These are phyloP conservation scores for Drosophila maculinotata DNA, from an alignment of 2,888 invertebrate genomes.

Conservation along the genomic window DNA sequence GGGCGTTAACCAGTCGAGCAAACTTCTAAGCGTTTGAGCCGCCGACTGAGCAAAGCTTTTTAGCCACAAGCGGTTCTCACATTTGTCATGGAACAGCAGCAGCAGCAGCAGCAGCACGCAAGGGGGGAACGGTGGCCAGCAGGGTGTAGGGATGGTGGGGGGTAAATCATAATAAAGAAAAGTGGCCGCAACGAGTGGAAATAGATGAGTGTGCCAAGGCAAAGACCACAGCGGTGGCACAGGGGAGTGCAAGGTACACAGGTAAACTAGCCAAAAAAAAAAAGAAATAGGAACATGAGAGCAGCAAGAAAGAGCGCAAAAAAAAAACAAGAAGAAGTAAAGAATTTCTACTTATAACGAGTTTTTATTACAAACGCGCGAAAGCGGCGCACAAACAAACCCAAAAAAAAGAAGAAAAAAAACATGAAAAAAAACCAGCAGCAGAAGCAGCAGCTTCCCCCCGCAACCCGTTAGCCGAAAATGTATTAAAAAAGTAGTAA, in stretches of 20 bases:
- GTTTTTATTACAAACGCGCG: constrained; percentile 81
- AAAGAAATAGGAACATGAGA: constrained; percentile 22
- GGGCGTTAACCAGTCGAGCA: constrained; percentile 50
- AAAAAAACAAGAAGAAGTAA: constrained; percentile 45
- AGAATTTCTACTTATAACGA: constrained; percentile 82
- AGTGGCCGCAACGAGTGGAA: constrained; percentile 81
- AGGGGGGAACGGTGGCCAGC: too few species aligned
- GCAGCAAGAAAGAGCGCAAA: constrained; percentile 22
- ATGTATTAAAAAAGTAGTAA: constrained; percentile 76
- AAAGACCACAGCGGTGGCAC: background rate
- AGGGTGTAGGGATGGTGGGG: background rate
- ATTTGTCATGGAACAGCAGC: constrained; percentile 69
- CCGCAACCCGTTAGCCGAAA: constrained; percentile 55
- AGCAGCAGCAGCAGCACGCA: background rate
- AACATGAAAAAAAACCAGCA: background rate
- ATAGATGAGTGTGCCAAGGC: constrained; percentile 68
- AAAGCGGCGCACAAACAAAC: constrained; percentile 68
- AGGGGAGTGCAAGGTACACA: too few species aligned
- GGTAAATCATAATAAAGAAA: constrained; percentile 74
- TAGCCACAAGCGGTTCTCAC: constrained; percentile 77
- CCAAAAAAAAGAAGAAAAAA: constrained; percentile 35
- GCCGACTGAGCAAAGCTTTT: constrained; percentile 44
- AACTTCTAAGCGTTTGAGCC: constrained; percentile 73
- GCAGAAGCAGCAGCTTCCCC: background rate
- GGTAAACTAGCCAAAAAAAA: constrained; percentile 50